Percentiles rank a stretch among this genome's conserved stretches.
phyloP scores from a whole-genome alignment of 2,888 invertebrate genomes.

The Trypoxylon attenuatum region DNA sequence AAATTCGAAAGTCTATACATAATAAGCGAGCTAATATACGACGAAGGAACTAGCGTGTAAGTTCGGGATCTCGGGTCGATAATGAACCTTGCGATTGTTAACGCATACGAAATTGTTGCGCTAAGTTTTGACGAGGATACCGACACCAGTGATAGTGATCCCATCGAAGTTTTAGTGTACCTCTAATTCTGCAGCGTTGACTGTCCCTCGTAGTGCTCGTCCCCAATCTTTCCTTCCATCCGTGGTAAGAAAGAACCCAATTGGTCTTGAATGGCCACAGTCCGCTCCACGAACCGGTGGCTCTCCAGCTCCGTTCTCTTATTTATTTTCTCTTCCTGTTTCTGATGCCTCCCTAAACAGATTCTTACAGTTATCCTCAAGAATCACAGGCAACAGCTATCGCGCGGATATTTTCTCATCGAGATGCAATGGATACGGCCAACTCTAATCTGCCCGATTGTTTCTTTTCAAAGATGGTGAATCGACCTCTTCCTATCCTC shows the following conservation, averaged over 20 bases:
- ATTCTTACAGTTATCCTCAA: conserved; percentile 38
- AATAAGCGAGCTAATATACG: conserved; percentile 22
- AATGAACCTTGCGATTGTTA: conserved; percentile 11
- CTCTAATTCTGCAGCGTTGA: conserved; percentile 35
- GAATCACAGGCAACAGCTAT: conserved; percentile 8
- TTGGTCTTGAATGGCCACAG: neutral
- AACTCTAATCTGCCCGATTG: neutral
- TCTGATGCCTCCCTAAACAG: conserved; percentile 31
- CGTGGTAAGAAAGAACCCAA: conserved; percentile 6
- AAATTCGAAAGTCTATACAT: conserved; percentile 18
- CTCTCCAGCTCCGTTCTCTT: conserved; percentile 8
- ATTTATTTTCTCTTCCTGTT: conserved; percentile 6
- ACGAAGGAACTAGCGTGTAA: conserved; percentile 49
- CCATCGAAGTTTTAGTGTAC: conserved; percentile 37
- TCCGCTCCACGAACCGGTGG: neutral
- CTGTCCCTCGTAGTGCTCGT: conserved; percentile 1
- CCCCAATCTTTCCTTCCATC: neutral
- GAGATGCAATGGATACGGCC: conserved; percentile 19
- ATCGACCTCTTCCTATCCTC: conserved; percentile 15
- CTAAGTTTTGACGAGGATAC: no score
- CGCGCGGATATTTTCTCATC: conserved; percentile 10
- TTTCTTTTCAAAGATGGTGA: neutral
- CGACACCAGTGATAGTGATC: conserved; percentile 17
- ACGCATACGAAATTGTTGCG: no score
- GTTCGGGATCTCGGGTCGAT: conserved; percentile 30